phyloP scores from a whole-genome alignment of 1,140 invertebrate species.

The Diachasmimorpha longicaudata region DNA sequence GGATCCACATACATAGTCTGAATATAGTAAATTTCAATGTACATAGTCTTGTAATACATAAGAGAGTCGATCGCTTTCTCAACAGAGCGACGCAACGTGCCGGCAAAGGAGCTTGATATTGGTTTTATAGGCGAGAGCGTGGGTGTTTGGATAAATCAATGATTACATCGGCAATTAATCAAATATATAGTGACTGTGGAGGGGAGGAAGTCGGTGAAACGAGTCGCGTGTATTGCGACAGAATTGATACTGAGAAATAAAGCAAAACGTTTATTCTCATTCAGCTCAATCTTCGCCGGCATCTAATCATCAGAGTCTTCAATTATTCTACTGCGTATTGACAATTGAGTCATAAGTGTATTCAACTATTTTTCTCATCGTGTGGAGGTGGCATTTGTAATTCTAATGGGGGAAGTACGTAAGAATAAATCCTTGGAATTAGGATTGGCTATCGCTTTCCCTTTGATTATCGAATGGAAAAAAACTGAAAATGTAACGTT shows the following conservation, averaged over 20 bases:
- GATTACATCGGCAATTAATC: slow-evolving; percentile 38
- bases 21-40: background rate
- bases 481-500: background rate
- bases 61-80: background rate
- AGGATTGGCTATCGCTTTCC: background rate
- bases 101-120: slow-evolving; percentile 9
- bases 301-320: background rate
- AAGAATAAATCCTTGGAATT: background rate
- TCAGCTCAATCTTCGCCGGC: background rate
- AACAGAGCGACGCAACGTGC: slow-evolving; percentile 1
- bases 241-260: background rate
- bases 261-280: background rate
- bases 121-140: slow-evolving; percentile 18
- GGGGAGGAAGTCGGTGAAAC: background rate
- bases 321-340: background rate
- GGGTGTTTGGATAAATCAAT: slow-evolving; percentile 37
- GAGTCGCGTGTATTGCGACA: background rate
- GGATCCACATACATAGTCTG: too few relatives aligned
- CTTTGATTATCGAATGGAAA: background rate
- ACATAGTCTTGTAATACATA: background rate
- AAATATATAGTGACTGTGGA: slow-evolving; percentile 11
- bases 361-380: background rate
- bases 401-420: background rate
- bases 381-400: slow-evolving; percentile 4
- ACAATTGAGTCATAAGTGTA: background rate